phyloP scores from a whole-genome alignment of 2,888 invertebrate genomes.

The Tetrapedia diversipes region DNA sequence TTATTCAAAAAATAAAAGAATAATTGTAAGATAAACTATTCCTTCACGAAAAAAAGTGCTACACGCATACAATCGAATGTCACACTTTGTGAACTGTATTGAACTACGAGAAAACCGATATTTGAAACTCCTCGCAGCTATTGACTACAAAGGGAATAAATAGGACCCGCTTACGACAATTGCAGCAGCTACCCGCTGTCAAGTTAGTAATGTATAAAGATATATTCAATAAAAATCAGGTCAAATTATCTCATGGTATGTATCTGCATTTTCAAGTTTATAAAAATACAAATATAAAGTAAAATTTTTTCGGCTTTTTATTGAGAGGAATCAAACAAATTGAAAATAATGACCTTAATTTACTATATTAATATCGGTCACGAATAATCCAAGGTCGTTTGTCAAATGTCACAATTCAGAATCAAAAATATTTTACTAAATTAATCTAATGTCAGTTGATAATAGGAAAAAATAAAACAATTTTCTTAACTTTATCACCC shows the following conservation, averaged over 20 bases:
- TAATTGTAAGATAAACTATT: background rate
- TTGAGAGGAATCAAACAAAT: background rate
- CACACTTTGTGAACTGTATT: slow-evolving; percentile 50
- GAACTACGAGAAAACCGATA: slow-evolving; percentile 72
- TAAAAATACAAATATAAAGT: background rate
- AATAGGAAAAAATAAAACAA: background rate
- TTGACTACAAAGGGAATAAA: slow-evolving; percentile 65
- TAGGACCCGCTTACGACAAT: slow-evolving; percentile 59
- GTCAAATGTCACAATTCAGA: slow-evolving; percentile 31
- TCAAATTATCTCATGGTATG: slow-evolving; percentile 57
- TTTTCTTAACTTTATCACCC: slow-evolving; percentile 18
- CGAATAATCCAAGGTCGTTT: slow-evolving; percentile 48
- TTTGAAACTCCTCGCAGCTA: slow-evolving; percentile 65
- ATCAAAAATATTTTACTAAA: slow-evolving; percentile 9
- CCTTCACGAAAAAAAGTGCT: slow-evolving; percentile 10
- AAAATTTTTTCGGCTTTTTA: background rate
- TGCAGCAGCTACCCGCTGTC: slow-evolving; percentile 54
- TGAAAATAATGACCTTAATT: slow-evolving; percentile 15
- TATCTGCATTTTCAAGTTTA: slow-evolving; percentile 23
- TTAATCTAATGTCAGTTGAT: slow-evolving; percentile 4
- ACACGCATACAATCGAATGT: slow-evolving; percentile 27
- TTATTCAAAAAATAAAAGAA: background rate
- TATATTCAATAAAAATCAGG: slow-evolving; percentile 69
- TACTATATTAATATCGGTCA: slow-evolving; percentile 45
- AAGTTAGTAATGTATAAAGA: slow-evolving; percentile 56